These are phyloP conservation scores for Hylyphantes graminicola DNA, from an alignment of 1,140 invertebrate genomes.

Conservation along the genomic window DNA sequence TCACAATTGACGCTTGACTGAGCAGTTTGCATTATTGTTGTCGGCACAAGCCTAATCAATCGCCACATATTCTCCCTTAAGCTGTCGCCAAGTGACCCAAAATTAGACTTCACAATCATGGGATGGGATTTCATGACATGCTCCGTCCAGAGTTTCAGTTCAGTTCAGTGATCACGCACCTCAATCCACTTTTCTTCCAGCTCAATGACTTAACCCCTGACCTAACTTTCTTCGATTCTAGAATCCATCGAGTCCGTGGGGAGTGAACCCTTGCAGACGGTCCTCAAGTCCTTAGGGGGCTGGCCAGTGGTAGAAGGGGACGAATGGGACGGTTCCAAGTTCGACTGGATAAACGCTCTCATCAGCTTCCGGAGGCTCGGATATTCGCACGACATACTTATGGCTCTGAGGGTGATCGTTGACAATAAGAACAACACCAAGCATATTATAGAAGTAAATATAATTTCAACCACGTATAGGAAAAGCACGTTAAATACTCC, in stretches of 20 bases:
- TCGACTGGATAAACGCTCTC: conserved; percentile 84
- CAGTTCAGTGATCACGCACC: too few relatives aligned
- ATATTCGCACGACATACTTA: conserved; percentile 89
- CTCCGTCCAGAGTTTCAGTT: too few relatives aligned
- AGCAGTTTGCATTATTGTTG: too few relatives aligned
- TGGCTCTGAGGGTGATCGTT: conserved; percentile 88
- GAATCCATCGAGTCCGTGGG: conserved; percentile 61
- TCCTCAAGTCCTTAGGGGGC: conserved; percentile 82
- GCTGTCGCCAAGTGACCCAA: too few relatives aligned
- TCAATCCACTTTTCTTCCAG: too few relatives aligned
- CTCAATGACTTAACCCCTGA: too few relatives aligned
- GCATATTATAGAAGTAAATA: conserved; percentile 85
- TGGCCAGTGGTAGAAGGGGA: conserved; percentile 87
- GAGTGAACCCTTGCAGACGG: conserved; percentile 74
- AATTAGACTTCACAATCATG: too few relatives aligned
- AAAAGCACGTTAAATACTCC: too few relatives aligned
- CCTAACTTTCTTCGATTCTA: conserved; percentile 12
- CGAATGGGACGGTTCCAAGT: conserved; percentile 77
- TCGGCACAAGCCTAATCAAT: too few relatives aligned
- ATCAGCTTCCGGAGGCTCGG: conserved; percentile 82
- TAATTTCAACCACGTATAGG: neutral
- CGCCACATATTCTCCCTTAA: too few relatives aligned
- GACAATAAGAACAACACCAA: conserved; percentile 86
- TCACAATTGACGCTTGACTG: too few relatives aligned
- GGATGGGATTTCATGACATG: too few relatives aligned